A percentile compares a stretch with the other conserved stretches of the same genome.
Evolutionary conservation across 37 sponge, comb jelly and placozoan genomes (phyloP).

Genomic region (Mnemiopsis leidyi): DNA sequence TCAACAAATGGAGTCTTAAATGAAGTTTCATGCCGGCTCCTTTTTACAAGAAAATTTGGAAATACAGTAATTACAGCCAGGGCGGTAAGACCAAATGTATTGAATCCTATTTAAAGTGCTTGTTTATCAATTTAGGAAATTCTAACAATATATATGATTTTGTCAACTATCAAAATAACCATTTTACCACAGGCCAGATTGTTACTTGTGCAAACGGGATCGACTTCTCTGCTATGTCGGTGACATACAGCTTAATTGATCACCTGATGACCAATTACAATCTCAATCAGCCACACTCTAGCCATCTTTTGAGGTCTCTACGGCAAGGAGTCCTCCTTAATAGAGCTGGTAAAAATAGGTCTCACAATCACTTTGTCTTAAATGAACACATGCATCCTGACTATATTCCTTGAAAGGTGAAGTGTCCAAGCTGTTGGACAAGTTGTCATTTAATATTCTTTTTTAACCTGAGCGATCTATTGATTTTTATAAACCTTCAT

Average conservation of each 20-base stretch:
- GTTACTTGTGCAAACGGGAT: constrained; percentile 12
- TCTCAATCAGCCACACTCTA: neutral
- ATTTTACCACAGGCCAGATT: neutral
- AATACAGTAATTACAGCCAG: too few relatives aligned
- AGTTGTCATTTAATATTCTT: too few relatives aligned
- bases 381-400: neutral
- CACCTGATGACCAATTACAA: neutral
- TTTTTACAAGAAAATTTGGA: too few relatives aligned
- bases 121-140: neutral
- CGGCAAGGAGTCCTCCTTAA: neutral
- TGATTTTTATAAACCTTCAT: too few relatives aligned
- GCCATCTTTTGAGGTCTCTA: neutral
- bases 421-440: too few relatives aligned
- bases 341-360: neutral
- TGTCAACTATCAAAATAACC: too few relatives aligned
- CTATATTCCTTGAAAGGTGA: neutral
- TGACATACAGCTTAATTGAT: neutral
- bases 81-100: too few relatives aligned
- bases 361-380: neutral
- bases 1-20: too few relatives aligned
- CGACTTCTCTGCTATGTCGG: neutral
- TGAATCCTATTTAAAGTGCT: too few relatives aligned
- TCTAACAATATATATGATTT: too few relatives aligned
- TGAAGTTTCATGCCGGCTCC: too few relatives aligned
- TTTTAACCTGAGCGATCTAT: too few relatives aligned